Conservation (phyloP, 2,113 vertebrate genomes). For the Athene noctua region DNA sequence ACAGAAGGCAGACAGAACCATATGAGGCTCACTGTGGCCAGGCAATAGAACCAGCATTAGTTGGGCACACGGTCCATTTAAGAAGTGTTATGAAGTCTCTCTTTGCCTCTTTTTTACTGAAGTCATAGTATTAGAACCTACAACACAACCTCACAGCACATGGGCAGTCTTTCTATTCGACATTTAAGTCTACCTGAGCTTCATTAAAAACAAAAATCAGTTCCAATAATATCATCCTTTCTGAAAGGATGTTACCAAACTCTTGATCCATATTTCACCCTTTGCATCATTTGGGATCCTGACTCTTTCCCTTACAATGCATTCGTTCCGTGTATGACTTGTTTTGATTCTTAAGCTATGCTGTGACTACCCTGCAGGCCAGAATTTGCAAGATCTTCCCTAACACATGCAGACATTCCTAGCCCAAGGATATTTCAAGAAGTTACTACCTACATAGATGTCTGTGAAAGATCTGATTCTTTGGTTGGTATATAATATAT, state of each 20-base stretch:
- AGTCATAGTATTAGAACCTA: neutral
- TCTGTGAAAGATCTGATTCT: slow-evolving; percentile 58
- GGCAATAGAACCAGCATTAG: neutral
- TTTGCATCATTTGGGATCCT: neutral
- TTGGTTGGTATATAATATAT: slow-evolving; percentile 45
- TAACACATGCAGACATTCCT: neutral
- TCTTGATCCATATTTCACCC: neutral
- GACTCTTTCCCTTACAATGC: neutral
- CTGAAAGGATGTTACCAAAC: neutral
- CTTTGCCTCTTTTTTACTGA: neutral
- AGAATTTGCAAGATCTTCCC: neutral
- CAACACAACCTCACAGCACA: neutral
- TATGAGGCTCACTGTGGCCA: neutral
- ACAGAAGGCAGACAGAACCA: neutral
- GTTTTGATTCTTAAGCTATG: neutral
- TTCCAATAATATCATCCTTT: neutral
- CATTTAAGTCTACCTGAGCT: neutral
- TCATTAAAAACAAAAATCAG: neutral
- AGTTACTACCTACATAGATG: neutral
- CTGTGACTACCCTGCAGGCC: neutral
- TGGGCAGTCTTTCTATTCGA: neutral
- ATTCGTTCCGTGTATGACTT: neutral
- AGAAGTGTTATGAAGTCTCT: neutral
- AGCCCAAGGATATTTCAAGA: slow-evolving; percentile 26
- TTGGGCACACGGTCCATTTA: neutral